A percentile compares a stretch with the other conserved stretches of the same genome.
These are phyloP conservation scores for Heteromyza rotundicornis DNA, from an alignment of 2,888 invertebrate genomes.

Conservation along the genomic window DNA sequence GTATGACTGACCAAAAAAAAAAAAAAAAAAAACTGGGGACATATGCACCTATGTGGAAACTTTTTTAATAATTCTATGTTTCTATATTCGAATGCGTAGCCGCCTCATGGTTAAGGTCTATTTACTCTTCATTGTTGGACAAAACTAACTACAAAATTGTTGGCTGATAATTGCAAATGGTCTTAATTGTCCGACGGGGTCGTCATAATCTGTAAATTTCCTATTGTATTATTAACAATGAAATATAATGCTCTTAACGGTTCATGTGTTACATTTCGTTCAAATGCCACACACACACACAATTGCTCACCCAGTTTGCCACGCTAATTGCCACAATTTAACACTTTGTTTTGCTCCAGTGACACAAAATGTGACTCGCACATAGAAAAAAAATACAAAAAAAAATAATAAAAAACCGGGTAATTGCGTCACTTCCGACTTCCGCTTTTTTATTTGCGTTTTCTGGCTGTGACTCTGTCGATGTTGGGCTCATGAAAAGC, in stretches of 20 bases:
- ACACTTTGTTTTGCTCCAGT: slow-evolving; percentile 9
- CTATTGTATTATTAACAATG: no score
- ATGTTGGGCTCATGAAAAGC: slow-evolving; percentile 18
- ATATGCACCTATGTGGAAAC: no score
- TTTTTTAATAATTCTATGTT: no score
- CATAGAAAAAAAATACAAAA: background rate
- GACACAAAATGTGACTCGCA: slow-evolving; percentile 5
- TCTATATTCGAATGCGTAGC: background rate
- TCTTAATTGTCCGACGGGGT: background rate
- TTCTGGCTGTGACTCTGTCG: background rate
- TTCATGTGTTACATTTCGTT: no score
- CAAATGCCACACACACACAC: no score
- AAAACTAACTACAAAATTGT: background rate
- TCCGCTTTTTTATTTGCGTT: slow-evolving; percentile 20
- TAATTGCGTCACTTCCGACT: slow-evolving; percentile 43
- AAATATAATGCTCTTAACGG: no score
- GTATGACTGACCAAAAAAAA: no score
- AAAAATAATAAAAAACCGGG: background rate
- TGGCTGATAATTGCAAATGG: background rate
- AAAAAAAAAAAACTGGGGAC: no score
- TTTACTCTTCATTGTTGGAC: background rate
- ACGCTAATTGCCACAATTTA: background rate
- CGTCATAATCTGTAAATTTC: no score
- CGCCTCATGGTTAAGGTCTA: background rate
- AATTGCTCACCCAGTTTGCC: background rate